These are phyloP conservation scores for Nixonia krombeini DNA, from an alignment of 1,140 invertebrate species.

Conservation along the genomic window DNA sequence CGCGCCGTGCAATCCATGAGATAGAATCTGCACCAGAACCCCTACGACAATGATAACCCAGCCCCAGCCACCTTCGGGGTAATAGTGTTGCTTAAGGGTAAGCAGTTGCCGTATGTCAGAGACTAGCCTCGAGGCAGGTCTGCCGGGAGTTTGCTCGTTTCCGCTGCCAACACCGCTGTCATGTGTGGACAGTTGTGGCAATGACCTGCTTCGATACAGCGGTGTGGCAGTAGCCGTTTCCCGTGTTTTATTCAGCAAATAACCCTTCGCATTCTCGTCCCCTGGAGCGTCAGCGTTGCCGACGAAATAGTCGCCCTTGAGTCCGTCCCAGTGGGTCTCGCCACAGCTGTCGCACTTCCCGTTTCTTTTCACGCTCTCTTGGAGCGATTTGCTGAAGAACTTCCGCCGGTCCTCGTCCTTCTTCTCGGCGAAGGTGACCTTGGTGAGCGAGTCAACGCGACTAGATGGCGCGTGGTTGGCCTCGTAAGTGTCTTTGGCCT, in stretches of 20 bases:
- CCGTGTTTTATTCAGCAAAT: constrained; percentile 16
- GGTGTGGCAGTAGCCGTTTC: constrained; percentile 31
- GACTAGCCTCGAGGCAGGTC: constrained; percentile 58
- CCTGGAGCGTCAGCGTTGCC: constrained; percentile 6
- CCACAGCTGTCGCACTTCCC: constrained; percentile 27
- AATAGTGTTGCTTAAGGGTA: constrained; percentile 80
- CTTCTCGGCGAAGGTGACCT: background rate
- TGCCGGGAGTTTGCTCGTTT: constrained; percentile 58
- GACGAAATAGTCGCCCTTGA: constrained; percentile 8
- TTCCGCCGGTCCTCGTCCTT: constrained; percentile 16
- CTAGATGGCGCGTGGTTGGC: no score
- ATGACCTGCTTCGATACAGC: constrained; percentile 57
- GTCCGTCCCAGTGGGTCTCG: constrained; percentile 1
- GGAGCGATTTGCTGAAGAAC: constrained; percentile 21
- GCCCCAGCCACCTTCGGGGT: constrained; percentile 83
- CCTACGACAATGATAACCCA: constrained; percentile 77
- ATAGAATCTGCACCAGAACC: constrained; percentile 75
- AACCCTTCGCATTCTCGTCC: constrained; percentile 10
- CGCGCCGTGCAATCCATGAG: constrained; percentile 76
- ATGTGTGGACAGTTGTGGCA: constrained; percentile 58
- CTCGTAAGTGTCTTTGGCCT: no score
- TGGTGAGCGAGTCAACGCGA: background rate
- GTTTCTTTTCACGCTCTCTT: constrained; percentile 10
- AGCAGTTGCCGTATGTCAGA: constrained; percentile 74
- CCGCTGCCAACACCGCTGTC: constrained; percentile 61